Evolutionary conservation across 2,113 vertebrate species (phyloP), one percentile per base, ranked within the genome.

Genomic region (Accipiter cooperii): DNA sequence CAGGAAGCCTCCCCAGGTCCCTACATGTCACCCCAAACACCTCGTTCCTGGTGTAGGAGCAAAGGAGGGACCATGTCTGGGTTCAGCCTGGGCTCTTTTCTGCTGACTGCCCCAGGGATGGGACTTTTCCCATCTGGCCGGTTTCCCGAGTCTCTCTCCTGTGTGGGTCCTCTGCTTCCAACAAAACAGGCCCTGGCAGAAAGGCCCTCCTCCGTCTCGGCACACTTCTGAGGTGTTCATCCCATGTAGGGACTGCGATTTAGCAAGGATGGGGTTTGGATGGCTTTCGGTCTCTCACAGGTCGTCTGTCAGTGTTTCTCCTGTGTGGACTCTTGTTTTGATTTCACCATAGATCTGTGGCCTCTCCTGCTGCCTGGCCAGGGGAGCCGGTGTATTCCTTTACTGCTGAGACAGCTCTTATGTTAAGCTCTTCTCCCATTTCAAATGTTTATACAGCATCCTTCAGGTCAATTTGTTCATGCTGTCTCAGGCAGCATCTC

Each of bases 401-500:
- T 70, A 26, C 12, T 21, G 13, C 55, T 54, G 52, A 81, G 68
- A 26, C 29, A 58, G 31, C 46, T 77, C 54, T 81, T 81, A 34
- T 9, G 6, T 70, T 84, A 86, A 89, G 19, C 15, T 94, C 55
- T 79, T 64, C 61, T 96, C 19, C 0, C 46, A 78, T 77, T 93
- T 96, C 85, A 96, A 89, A 89, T 92, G 87, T 94, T 96, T 89
- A 94, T 71, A 77, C 33, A 75, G 38, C 51, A 60, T 91, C 29
- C 96, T 80, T 86, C 64, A 24, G 38, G 55, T 81, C 86, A 91
- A 91, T 92, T 89, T 90, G 12, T 95, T 90, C 55, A 17, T 96
- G 73, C 76, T 89, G 76, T 66, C 38, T 92, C 5, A 1, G 73
- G 51, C 38, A 95, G 51, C 55, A 42, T 63, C 68, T 84, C 68